Evolutionary conservation across 2,888 invertebrate species (phyloP), one percentile per base, ranked within the genome.

Genomic region (Linyphia triangularis): DNA sequence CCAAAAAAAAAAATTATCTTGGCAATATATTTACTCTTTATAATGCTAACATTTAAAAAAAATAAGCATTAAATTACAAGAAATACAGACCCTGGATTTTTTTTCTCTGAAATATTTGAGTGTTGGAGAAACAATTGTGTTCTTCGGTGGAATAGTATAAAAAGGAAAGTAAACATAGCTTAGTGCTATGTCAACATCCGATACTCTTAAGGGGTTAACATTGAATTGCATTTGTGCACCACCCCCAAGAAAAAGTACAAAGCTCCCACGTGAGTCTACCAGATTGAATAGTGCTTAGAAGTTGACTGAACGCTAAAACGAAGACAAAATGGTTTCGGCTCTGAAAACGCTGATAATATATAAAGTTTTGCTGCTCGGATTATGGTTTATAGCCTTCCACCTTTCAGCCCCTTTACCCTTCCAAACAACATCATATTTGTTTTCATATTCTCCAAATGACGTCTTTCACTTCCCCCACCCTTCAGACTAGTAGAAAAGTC

Each of bases 341-440:
- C 85, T 85, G 72, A 79, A 79, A 84, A 86, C 57, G 65, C 85
- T 86, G 79, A 86, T 86, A 86, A 86, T 72, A 65, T 72, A 78
- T 72, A 79, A 86, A 79, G 85, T 86, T 85, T 85, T 79, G 65
- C 69, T 78, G 24, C 73, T 86, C 65, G 73, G 57, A 86, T 86
- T 79, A 79, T 72, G 51, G 40, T 79, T 79, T 78, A 85, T 78
- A 63, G 69, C 63, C 30, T 78, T 26, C 40, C 28, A 43, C 33
- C 57, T 30, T 75, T 13, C 24, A 33, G 30, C 73, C 3, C 19
- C 69, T 37, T 61, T n/a, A n/a, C 33, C 61, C 6, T 61, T 30
- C n/a, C 16, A 33, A 22, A 24, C 30, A 13, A 78, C 61, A 85
- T 85, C 78, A 70, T 78, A 79, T 79, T 79, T 86, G 78, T 79